Conservation (phyloP, 2,113 vertebrate species). For the Ptilonorhynchus violaceus region DNA sequence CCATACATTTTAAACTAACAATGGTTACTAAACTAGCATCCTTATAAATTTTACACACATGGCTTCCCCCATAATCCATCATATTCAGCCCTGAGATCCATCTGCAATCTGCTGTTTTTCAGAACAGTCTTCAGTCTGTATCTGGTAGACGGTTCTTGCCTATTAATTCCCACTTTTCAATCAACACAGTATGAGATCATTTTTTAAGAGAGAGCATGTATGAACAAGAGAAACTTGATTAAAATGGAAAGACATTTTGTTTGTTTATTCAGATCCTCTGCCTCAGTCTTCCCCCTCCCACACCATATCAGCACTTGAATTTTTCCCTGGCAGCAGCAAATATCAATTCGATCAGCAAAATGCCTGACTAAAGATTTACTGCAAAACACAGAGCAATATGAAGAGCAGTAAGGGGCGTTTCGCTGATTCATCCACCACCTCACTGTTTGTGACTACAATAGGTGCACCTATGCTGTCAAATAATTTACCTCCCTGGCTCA, state of each 20-base stretch:
- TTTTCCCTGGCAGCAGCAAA: neutral
- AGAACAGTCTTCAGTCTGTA: neutral
- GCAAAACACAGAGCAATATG: neutral
- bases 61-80: neutral
- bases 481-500: neutral
- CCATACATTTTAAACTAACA: neutral
- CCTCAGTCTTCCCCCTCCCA: neutral
- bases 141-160: neutral
- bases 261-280: constrained; percentile 11
- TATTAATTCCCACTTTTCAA: constrained; percentile 8
- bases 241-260: neutral
- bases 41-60: neutral
- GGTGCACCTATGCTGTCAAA: neutral
- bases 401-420: neutral
- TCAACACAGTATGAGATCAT: constrained; percentile 31
- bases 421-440: neutral
- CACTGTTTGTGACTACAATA: fast-evolving
- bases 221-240: constrained; percentile 26
- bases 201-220: neutral
- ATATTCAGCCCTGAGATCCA: neutral
- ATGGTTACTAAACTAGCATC: neutral
- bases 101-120: neutral
- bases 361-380: neutral
- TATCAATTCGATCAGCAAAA: neutral
- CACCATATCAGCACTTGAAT: neutral